phyloP scores from a whole-genome alignment of 2,888 invertebrate species.

The Drosophila falleni region DNA sequence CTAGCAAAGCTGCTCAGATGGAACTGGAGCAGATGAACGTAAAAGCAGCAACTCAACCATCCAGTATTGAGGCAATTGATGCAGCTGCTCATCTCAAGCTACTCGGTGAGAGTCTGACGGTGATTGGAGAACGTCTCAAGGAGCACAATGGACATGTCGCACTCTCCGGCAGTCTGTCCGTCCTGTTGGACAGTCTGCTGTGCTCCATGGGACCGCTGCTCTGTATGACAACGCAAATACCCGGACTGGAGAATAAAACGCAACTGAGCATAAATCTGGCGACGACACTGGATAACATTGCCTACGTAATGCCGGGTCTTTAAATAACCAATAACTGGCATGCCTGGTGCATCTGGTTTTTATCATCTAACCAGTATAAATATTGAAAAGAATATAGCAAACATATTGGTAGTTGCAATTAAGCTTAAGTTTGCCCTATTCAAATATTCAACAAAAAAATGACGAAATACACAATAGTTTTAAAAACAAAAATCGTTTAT shows the following conservation, averaged over 20 bases:
- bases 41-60: constrained; percentile 58
- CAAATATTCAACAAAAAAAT: constrained; percentile 6
- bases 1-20: neutral
- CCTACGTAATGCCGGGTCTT: constrained; percentile 96
- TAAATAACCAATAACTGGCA: constrained; percentile 79
- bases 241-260: constrained; percentile 89
- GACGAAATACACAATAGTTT: constrained; percentile 4
- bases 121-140: constrained; percentile 96
- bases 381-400: neutral
- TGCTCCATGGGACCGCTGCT: constrained; percentile 96
- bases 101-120: constrained; percentile 96
- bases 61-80: constrained; percentile 93
- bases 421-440: constrained; percentile 24
- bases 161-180: constrained; percentile 97
- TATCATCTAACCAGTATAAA: neutral
- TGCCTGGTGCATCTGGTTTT: neutral
- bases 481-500: neutral
- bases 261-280: constrained; percentile 87
- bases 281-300: constrained; percentile 95
- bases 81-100: constrained; percentile 96
- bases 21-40: constrained; percentile 28
- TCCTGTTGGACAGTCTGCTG: constrained; percentile 95
- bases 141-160: constrained; percentile 98
- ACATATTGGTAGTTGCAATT: constrained; percentile 12
- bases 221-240: constrained; percentile 93